A percentile compares a stretch with the other conserved stretches of the same genome.
These are phyloP conservation scores for Bombus difficillimus DNA, from an alignment of 1,140 invertebrate species.

Conservation along the genomic window DNA sequence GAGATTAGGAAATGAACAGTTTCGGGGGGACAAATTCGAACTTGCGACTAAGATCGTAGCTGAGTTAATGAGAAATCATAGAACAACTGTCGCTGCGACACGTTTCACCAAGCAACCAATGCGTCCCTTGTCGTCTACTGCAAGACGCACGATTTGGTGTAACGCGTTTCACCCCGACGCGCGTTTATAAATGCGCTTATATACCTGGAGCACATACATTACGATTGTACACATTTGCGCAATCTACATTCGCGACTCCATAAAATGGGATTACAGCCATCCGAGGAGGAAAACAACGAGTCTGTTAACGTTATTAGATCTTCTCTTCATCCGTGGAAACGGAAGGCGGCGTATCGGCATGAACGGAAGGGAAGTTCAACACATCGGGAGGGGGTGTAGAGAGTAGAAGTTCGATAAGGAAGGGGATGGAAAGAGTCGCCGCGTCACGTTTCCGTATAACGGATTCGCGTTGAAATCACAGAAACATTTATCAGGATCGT, in stretches of 20 bases:
- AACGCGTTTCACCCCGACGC: neutral
- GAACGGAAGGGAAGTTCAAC: neutral
- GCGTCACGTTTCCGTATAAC: constrained; percentile 1
- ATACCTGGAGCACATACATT: neutral
- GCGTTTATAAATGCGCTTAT: constrained; percentile 13
- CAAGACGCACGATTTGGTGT: neutral
- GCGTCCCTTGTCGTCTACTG: neutral
- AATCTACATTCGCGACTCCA: constrained; percentile 59
- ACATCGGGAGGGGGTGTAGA: too few species aligned
- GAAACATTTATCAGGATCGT: constrained; percentile 73
- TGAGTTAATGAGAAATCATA: constrained; percentile 26
- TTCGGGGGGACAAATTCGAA: neutral
- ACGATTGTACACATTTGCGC: constrained; percentile 17
- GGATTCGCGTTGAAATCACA: constrained; percentile 62
- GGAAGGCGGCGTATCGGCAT: constrained; percentile 55
- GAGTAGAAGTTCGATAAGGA: constrained; percentile 16
- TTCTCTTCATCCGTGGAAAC: constrained; percentile 68
- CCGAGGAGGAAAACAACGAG: constrained; percentile 70
- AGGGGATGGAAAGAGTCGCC: constrained; percentile 10
- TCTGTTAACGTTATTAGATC: constrained; percentile 75
- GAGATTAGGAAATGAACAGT: neutral
- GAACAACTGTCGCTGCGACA: constrained; percentile 21
- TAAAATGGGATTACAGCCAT: constrained; percentile 63
- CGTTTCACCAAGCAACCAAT: neutral
- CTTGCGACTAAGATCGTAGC: neutral